These are phyloP conservation scores for Anthopleura sola DNA, from an alignment of 64 coral and sea anemone species.

Conservation along the genomic window DNA sequence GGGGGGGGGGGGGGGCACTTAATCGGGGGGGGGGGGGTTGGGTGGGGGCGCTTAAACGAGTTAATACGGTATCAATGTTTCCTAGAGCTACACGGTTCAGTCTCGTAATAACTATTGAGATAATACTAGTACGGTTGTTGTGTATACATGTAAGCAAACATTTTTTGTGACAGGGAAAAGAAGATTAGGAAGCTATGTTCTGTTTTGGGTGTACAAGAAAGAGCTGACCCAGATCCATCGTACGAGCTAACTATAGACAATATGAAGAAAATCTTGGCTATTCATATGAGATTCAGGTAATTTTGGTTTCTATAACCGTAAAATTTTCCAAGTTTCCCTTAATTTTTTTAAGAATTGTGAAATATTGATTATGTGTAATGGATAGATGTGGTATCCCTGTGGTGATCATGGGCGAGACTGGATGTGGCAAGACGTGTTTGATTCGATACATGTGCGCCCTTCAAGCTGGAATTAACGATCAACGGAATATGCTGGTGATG, in stretches of 20 bases:
- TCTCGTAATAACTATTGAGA: too few species aligned
- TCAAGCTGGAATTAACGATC: constrained; percentile 13
- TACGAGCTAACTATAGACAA: constrained; percentile 54
- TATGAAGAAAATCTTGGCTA: constrained; percentile 50
- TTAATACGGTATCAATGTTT: too few species aligned
- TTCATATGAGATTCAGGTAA: constrained; percentile 54
- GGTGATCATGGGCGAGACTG: constrained; percentile 78
- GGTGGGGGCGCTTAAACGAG: too few species aligned
- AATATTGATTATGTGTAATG: neutral
- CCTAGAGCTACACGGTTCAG: too few species aligned
- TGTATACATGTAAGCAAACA: too few species aligned
- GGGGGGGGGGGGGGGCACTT: too few species aligned
- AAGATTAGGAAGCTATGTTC: constrained; percentile 26
- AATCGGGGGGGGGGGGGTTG: too few species aligned
- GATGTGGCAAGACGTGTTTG: constrained; percentile 67
- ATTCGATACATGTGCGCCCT: constrained; percentile 66
- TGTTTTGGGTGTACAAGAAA: constrained; percentile 26
- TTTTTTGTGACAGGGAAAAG: neutral
- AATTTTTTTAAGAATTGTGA: too few species aligned
- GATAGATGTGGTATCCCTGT: constrained; percentile 67
- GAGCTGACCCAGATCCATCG: constrained; percentile 9
- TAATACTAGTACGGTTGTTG: too few species aligned
- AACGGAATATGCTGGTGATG: constrained; percentile 65
- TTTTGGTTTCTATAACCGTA: too few species aligned
- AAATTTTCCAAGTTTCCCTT: too few species aligned